These are phyloP conservation scores for Meriones psammophilus DNA, from an alignment of 2,797 vertebrate genomes.

Conservation along the genomic window DNA sequence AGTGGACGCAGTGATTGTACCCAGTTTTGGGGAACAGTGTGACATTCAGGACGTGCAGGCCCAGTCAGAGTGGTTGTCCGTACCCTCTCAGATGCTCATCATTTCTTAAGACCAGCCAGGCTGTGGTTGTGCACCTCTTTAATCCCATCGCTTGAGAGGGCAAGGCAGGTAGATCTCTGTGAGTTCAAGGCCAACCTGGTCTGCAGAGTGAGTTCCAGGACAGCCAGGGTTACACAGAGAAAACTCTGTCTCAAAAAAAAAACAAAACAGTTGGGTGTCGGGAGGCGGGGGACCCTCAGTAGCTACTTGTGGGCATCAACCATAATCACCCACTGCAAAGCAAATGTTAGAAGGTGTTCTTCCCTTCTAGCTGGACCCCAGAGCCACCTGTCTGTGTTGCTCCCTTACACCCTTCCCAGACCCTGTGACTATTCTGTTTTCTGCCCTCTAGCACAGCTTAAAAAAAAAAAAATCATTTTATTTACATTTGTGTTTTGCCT, in stretches of 20 bases:
- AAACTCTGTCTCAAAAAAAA: neutral
- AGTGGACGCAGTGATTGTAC: neutral
- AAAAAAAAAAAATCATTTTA: too few species aligned
- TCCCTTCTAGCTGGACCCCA: neutral
- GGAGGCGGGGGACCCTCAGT: too few species aligned
- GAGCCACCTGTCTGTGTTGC: too few species aligned
- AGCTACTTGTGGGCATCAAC: neutral
- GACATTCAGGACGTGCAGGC: neutral
- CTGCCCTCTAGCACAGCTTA: neutral
- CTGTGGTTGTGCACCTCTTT: neutral
- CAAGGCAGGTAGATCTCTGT: neutral
- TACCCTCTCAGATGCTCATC: neutral
- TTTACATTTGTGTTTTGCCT: too few species aligned
- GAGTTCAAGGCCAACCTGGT: neutral
- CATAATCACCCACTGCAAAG: neutral
- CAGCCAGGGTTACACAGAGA: neutral
- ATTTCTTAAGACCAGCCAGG: neutral
- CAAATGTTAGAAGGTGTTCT: neutral
- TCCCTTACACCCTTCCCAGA: neutral
- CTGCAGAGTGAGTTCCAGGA: neutral
- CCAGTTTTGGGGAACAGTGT: neutral
- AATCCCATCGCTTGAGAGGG: neutral
- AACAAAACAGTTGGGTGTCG: neutral
- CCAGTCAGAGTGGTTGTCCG: neutral
- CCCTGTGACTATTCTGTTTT: neutral